Evolutionary conservation across 2,888 invertebrate species (phyloP), one percentile per base, ranked within the genome.

Genomic region (Drosophila villosipedis): DNA sequence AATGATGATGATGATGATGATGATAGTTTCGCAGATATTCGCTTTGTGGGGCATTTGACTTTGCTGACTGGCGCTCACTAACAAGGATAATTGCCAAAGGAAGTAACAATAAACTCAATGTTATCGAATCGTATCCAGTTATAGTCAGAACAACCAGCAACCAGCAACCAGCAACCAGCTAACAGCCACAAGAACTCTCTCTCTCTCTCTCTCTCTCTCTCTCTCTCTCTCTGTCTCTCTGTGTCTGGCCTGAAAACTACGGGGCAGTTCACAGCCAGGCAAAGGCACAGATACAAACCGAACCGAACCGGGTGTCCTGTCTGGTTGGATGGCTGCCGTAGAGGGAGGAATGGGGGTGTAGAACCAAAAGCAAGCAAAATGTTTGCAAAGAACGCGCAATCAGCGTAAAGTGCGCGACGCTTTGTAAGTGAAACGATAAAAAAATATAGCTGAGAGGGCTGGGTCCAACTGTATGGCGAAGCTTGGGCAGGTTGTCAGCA

Each of bases 381-480:
- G 83, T 83, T 85, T 80, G 86, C 89, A 59, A 59, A 82, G 84
- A 78, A 82, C 87, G 82, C 83, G 87, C 89, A 87, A 87, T 87
- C 87, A 89, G 87, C 89, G 87, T 89, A 89, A 87, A 87, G 85
- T 87, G 82, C 80, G 87, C 86, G 84, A 74, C 87, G 89, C 89
- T 85, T 85, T 85, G 85, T 88, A 85, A 88, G 86, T 88, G 84
- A 88, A 88, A 84, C 85, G 89, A 88, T 88, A 85, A 84, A 84
- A 82, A 74, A 61, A 30, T 10, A 52, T 47, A 19, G 47, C 43
- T 49, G 28, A 12, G 47, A 16, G 47, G 28, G 37, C 25, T 28
- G 28, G 25, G 37, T 28, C 3, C 6, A 10, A 16, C 33, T n/a
- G 55, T 19, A 19, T 19, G 25, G 35, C 14, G 12, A 55, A 55